Evolutionary conservation across 2,113 vertebrate genomes (phyloP).

Genomic region (Heptranchias perlo): DNA sequence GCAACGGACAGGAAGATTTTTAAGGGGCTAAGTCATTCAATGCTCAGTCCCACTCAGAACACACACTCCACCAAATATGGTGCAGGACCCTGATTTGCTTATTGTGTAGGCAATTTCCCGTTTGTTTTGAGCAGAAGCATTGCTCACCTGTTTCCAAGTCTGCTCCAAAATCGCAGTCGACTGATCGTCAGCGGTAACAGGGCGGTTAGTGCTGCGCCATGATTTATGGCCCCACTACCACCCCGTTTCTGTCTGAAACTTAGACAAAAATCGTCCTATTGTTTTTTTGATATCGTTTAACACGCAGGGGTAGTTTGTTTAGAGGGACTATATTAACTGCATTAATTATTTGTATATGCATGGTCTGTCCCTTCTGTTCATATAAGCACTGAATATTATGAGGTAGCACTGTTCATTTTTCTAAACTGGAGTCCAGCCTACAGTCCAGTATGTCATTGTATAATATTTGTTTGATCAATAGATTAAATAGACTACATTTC

Average conservation of each 20-base stretch:
- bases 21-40: neutral
- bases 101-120: neutral
- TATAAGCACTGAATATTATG: slow-evolving; percentile 26
- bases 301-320: neutral
- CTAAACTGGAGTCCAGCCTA: slow-evolving; percentile 5
- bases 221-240: neutral
- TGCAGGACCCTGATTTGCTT: neutral
- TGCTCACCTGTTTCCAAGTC: neutral
- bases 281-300: neutral
- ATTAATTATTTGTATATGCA: slow-evolving; percentile 30
- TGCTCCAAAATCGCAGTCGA: neutral
- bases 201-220: neutral
- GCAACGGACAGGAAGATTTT: neutral
- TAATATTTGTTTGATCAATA: slow-evolving; percentile 7
- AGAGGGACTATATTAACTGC: neutral
- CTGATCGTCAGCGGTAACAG: neutral
- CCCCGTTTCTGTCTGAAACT: neutral
- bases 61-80: neutral
- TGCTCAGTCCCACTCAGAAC: neutral
- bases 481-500: slow-evolving; percentile 19
- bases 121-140: neutral
- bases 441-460: neutral
- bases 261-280: neutral
- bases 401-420: slow-evolving; percentile 8
- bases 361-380: neutral